Conservation (phyloP, 2,797 vertebrate genomes). For the Dipus sagitta region DNA sequence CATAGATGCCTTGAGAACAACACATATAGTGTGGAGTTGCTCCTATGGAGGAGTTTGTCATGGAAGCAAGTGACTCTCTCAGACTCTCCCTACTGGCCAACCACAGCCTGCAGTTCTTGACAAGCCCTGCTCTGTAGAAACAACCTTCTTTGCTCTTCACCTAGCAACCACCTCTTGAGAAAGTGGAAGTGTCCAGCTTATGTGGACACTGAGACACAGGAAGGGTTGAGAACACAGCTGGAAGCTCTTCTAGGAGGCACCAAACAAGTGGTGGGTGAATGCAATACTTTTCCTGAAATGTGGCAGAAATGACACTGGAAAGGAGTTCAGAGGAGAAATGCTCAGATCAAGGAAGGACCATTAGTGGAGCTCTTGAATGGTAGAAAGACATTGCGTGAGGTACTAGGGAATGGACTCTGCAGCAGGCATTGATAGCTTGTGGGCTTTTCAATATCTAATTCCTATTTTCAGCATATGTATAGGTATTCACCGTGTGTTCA, state of each 20-base stretch:
- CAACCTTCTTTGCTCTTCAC: not conserved
- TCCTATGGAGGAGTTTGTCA: not conserved
- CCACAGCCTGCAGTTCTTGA: not conserved
- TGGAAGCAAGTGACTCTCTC: not conserved
- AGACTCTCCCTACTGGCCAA: fast-evolving
- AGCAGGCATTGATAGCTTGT: no score
- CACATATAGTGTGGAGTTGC: not conserved
- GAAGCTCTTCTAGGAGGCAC: not conserved
- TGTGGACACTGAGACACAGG: not conserved
- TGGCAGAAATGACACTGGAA: no score
- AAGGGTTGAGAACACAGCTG: not conserved
- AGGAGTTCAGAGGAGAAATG: not conserved
- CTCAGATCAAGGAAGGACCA: not conserved
- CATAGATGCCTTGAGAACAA: not conserved
- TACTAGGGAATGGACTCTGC: not conserved
- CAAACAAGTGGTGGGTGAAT: not conserved
- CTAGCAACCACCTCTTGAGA: not conserved
- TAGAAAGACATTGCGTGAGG: not conserved
- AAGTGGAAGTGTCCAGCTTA: not conserved
- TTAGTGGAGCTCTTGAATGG: fast-evolving
- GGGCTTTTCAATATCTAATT: not conserved
- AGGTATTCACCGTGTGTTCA: no score
- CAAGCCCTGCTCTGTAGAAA: not conserved
- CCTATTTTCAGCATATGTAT: no score
- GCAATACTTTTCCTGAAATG: not conserved